These are phyloP conservation scores for Monarcha castaneiventris DNA, from an alignment of 2,113 vertebrate species.

Conservation along the genomic window DNA sequence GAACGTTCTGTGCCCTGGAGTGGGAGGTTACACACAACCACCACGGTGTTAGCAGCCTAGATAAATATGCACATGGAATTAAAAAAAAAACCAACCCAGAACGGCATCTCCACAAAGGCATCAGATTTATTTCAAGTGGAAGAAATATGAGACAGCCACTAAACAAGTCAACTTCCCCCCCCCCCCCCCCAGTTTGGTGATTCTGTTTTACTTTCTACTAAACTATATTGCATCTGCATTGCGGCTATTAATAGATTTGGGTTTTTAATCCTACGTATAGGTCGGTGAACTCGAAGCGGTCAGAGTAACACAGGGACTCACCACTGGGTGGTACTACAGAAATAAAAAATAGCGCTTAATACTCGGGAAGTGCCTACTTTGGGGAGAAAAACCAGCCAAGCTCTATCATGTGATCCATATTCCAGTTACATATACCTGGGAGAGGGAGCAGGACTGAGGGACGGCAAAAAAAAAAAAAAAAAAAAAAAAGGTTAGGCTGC, in stretches of 20 bases:
- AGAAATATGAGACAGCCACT: not conserved
- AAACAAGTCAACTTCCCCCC: not conserved
- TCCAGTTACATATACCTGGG: not conserved
- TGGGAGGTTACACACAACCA: not conserved
- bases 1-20: not conserved
- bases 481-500: not conserved
- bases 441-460: accelerated
- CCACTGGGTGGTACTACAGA: slow-evolving; percentile 25
- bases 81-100: not conserved
- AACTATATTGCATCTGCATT: not conserved
- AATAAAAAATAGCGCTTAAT: not conserved
- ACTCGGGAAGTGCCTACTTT: accelerated
- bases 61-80: not conserved
- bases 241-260: not conserved
- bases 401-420: not conserved
- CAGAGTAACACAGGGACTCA: accelerated
- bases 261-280: not conserved
- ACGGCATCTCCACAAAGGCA: not conserved
- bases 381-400: not conserved
- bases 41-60: not conserved
- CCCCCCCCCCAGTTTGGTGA: too few relatives aligned
- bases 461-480: not conserved
- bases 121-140: not conserved
- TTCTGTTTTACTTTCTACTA: not conserved
- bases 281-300: accelerated